These are phyloP conservation scores for Paratilapia polleni DNA, from an alignment of 2,113 vertebrate genomes.

Conservation along the genomic window DNA sequence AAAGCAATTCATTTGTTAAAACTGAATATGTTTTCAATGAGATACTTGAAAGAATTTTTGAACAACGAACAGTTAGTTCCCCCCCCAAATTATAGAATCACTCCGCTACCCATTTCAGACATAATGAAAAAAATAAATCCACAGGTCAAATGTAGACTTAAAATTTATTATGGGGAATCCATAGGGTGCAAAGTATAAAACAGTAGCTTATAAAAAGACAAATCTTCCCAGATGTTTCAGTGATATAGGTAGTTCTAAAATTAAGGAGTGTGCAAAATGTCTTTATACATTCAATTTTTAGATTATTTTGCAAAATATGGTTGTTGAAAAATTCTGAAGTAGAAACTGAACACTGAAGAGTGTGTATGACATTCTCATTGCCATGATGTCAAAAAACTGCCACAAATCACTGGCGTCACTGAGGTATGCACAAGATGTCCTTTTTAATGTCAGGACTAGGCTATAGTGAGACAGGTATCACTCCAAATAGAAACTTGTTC, in stretches of 20 bases:
- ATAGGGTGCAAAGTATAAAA: not conserved
- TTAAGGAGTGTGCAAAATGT: slow-evolving; percentile 35
- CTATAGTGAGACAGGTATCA: not conserved
- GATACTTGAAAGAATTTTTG: too few species aligned
- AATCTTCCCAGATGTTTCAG: not conserved
- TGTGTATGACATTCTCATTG: not conserved
- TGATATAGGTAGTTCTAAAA: slow-evolving; percentile 61
- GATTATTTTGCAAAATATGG: slow-evolving; percentile 8
- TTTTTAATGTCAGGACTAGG: too few species aligned
- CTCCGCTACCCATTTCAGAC: not conserved
- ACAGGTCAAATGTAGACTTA: slow-evolving; percentile 19
- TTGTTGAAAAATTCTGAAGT: not conserved
- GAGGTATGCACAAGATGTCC: not conserved
- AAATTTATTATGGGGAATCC: not conserved
- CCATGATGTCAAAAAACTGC: not conserved
- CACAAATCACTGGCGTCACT: not conserved
- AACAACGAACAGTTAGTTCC: too few species aligned
- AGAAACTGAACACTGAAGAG: not conserved
- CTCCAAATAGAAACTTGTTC: not conserved
- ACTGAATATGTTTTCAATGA: too few species aligned
- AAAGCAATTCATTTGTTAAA: too few species aligned
- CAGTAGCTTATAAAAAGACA: slow-evolving; percentile 28
- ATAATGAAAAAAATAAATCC: slow-evolving; percentile 59
- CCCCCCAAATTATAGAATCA: too few species aligned
- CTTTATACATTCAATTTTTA: slow-evolving; percentile 41